Evolutionary conservation across 2,888 invertebrate species (phyloP), one percentile per base, ranked within the genome.

Genomic region (Epirrhoe tristata): DNA sequence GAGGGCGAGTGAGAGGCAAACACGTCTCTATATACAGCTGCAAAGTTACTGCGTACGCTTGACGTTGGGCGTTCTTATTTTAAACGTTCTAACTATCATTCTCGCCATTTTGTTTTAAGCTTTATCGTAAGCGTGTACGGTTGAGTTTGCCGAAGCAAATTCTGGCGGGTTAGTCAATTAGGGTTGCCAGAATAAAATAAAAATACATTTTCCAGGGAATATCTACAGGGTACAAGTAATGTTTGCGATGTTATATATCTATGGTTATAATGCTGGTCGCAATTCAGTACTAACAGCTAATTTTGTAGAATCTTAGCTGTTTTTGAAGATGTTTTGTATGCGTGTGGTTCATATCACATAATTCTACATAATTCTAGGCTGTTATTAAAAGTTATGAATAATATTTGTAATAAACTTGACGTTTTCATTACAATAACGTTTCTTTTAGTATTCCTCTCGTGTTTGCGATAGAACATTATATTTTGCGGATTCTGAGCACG

Each of bases 161-260:
- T 53, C 63, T 54, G 66, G 77, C 76, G 69, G 76, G 83, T 88
- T 87, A 82, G 63, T 59, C 58, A 69, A 64, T 52, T 63, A 72
- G 77, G 74, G 83, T 83, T 85, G 80, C 75, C 73, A 76, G 70
- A 71, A 72, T 86, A 87, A 91, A 92, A 93, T 93, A 93, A 93
- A 93, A 93, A 91, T 92, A 92, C 87, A 92, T 92, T 93, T 93
- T 89, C 89, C 84, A 84, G 88, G 84, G 90, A 90, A 91, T 91
- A 92, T 92, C 90, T 89, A 88, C 86, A 87, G 81, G 83, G 81
- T 88, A 89, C 89, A 88, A 92, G 90, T 89, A 89, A 91, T 90
- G 91, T 90, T 91, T 90, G 90, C 85, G 83, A 84, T 84, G 74
- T 73, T 70, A 71, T 71, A 72, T 78, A 78, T 74, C 75, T 86